Evolutionary conservation across 2,797 vertebrate genomes (phyloP).

Genomic region (Linurgus olivaceus): DNA sequence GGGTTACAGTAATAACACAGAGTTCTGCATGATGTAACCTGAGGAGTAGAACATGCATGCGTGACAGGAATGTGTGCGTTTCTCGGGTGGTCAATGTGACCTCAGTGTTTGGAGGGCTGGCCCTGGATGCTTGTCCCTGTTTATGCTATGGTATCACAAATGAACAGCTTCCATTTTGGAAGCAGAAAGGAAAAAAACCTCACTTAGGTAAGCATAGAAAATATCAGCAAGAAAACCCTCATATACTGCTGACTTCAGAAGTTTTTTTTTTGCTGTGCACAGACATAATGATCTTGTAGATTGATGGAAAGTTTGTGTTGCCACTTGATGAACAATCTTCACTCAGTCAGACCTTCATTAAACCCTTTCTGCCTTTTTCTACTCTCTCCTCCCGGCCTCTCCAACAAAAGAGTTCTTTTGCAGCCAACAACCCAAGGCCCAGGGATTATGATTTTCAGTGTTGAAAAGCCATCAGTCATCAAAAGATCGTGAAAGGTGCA

Average conservation of each 20-base stretch:
- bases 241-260: not conserved
- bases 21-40: not conserved
- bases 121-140: not conserved
- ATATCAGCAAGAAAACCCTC: not conserved
- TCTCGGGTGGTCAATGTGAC: accelerated
- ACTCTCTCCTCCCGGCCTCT: not conserved
- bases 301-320: not conserved
- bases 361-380: not conserved
- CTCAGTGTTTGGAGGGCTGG: not conserved
- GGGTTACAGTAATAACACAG: not conserved
- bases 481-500: not conserved
- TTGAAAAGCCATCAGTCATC: not conserved
- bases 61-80: not conserved
- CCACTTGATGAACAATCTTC: not conserved
- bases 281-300: not conserved
- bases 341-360: not conserved
- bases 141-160: not conserved
- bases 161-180: not conserved
- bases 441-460: not conserved
- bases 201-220: not conserved
- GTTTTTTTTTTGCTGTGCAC: not conserved
- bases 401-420: not conserved
- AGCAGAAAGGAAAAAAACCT: not conserved
- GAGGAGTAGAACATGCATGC: accelerated
- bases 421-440: not conserved